Conservation (phyloP, 2,888 invertebrate genomes). For the Drosophila algonquin region DNA sequence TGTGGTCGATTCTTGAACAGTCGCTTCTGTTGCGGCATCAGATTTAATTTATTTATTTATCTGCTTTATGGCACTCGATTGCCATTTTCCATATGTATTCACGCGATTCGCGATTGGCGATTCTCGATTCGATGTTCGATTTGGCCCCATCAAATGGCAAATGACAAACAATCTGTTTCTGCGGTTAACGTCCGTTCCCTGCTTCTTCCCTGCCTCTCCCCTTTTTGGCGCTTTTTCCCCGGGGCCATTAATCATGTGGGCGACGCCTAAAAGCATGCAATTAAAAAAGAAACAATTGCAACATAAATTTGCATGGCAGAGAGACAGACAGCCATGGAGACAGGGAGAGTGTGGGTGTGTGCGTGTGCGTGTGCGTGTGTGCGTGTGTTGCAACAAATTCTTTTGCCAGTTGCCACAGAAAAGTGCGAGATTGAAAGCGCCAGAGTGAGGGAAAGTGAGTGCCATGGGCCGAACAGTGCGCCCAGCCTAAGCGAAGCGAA, state of each 20-base stretch:
- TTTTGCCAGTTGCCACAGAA: constrained; percentile 26
- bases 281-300: constrained; percentile 63
- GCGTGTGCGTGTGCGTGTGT: too few relatives aligned
- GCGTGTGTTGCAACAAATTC: constrained; percentile 34
- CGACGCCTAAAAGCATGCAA: constrained; percentile 67
- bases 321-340: neutral
- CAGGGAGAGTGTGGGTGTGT: neutral
- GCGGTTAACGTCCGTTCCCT: constrained; percentile 48
- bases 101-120: constrained; percentile 38
- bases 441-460: neutral
- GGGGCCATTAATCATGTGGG: constrained; percentile 72
- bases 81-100: constrained; percentile 17
- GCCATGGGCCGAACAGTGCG: neutral
- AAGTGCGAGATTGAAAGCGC: constrained; percentile 30
- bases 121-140: constrained; percentile 48
- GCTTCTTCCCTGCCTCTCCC: neutral
- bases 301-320: constrained; percentile 65
- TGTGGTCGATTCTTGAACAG: neutral
- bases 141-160: constrained; percentile 65
- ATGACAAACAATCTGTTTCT: constrained; percentile 74
- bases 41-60: constrained; percentile 49
- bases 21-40: constrained; percentile 28
- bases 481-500: neutral
- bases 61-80: constrained; percentile 42
- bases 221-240: constrained; percentile 14